Evolutionary conservation across 2,797 vertebrate species (phyloP), one percentile per base, ranked within the genome.

Genomic region (Enteromius mattozi): DNA sequence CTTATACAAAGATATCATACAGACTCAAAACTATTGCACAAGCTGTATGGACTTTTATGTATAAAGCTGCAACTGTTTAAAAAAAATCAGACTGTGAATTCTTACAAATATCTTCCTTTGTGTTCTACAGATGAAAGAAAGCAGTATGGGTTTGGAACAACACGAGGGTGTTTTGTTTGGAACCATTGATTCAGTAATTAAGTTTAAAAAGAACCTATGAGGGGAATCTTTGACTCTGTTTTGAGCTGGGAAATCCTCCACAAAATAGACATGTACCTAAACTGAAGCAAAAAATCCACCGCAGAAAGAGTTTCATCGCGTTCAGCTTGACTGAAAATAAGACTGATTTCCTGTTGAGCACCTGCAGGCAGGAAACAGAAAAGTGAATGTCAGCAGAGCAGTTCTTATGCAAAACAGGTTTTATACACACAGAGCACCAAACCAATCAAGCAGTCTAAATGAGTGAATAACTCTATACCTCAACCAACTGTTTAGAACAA

Each of bases 221-320:
- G 30, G 49, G 24, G 10, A 3, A 75, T 75, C 17, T 75, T 35
- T 35, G 19, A 33, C 7, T 61, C 4, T 27, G 4, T 63, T 63
- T 63, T 30, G 13, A 30, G 65, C 16, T 9, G 30, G 72, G 5
- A 24, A 76, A 37, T 7, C 35, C 13, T 2, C 59, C 6, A 59
- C 40, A 3, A n/a, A 59, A 17, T 0, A 61, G 3, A 27, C 42
- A 30, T 16, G 1, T 5, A 78, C 76, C 56, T 30, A 78, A 63
- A 45, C 76, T 63, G 4, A 78, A 63, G 54, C 56, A 59, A 30
- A 78, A 45, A 42, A 45, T 3, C 9, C 7, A 78, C 37, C 16
- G 16, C 54, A 78, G 37, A 78, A 61, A 19, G 56, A 78, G 76
- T 78, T 61, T 78, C 76, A 78, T 78, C 6, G 1, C 30, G 49